A percentile compares a stretch with the other conserved stretches of the same genome.
Conservation (phyloP, 1,140 invertebrate species). For the Scaptodrosophila lebanonensis region DNA sequence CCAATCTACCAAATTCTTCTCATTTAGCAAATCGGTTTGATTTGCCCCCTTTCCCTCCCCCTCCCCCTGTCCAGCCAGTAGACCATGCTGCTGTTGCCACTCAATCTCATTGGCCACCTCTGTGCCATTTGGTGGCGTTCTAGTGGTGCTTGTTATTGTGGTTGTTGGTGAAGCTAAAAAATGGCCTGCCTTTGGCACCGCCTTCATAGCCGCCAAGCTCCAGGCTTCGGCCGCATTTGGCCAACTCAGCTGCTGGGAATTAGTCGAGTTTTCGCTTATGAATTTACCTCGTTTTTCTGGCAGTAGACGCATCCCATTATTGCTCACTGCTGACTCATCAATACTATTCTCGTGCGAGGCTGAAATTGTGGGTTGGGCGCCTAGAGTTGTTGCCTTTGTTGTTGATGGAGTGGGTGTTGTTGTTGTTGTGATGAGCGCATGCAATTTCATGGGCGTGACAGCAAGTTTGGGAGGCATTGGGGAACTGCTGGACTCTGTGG, state of each 20-base stretch:
- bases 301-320: conserved; percentile 17
- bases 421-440: conserved; percentile 27
- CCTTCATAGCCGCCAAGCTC: conserved; percentile 67
- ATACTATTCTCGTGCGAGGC: conserved; percentile 55
- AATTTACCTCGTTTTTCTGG: conserved; percentile 64
- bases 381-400: conserved; percentile 14
- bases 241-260: conserved; percentile 55
- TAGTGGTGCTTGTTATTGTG: conserved; percentile 6
- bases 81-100: not conserved
- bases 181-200: conserved; percentile 38
- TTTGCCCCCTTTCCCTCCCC: conserved; percentile 25
- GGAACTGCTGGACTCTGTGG: conserved; percentile 33
- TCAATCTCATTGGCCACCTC: conserved; percentile 56
- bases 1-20: conserved; percentile 68
- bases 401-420: conserved; percentile 15
- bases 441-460: conserved; percentile 57
- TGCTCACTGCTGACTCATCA: conserved; percentile 23
- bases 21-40: conserved; percentile 36
- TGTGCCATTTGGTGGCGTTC: conserved; percentile 15
- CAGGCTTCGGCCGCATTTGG: conserved; percentile 64
- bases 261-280: conserved; percentile 69
- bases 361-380: not conserved
- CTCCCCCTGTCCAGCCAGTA: too few species aligned
- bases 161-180: too few species aligned
- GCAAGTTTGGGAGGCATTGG: not conserved